These are phyloP conservation scores for Paragorgia papillata DNA, from an alignment of 92 coral and sea anemone species.

Conservation along the genomic window DNA sequence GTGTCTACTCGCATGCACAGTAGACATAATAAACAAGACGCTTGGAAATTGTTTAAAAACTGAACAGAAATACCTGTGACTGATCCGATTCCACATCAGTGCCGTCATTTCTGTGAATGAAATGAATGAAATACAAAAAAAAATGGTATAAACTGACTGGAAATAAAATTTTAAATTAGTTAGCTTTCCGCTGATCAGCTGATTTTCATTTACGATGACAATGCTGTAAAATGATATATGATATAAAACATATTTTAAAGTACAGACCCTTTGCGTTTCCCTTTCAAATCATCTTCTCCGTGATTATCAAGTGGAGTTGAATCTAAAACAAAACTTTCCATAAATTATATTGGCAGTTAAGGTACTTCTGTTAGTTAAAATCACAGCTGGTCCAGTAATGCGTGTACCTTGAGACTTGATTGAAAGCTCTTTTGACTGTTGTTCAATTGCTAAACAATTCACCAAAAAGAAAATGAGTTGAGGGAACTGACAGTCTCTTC, in stretches of 20 bases:
- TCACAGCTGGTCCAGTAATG: too few relatives aligned
- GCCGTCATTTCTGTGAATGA: conserved; percentile 3
- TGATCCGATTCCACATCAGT: conserved; percentile 24
- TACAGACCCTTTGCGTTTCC: background rate
- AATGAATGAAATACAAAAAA: background rate
- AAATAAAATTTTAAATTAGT: too few relatives aligned
- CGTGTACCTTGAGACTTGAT: background rate
- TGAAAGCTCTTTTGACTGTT: conserved; percentile 3
- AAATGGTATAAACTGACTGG: background rate
- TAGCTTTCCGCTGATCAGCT: too few relatives aligned
- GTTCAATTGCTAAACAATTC: conserved; percentile 13
- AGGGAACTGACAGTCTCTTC: background rate
- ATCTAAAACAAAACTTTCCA: too few relatives aligned
- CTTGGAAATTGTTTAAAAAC: too few relatives aligned
- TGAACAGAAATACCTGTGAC: conserved; percentile 6
- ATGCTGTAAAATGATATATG: too few relatives aligned
- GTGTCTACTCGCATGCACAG: too few relatives aligned
- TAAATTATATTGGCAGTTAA: too few relatives aligned
- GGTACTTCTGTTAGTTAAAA: too few relatives aligned
- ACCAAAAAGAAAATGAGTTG: background rate
- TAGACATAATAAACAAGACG: too few relatives aligned
- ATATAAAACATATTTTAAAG: too few relatives aligned
- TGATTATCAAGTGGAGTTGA: background rate
- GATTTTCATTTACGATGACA: too few relatives aligned
- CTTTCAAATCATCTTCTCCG: background rate